Base-by-base conservation (phyloP, 2,797 vertebrate genomes). In the Dendrocincla fuliginosa region DNA sequence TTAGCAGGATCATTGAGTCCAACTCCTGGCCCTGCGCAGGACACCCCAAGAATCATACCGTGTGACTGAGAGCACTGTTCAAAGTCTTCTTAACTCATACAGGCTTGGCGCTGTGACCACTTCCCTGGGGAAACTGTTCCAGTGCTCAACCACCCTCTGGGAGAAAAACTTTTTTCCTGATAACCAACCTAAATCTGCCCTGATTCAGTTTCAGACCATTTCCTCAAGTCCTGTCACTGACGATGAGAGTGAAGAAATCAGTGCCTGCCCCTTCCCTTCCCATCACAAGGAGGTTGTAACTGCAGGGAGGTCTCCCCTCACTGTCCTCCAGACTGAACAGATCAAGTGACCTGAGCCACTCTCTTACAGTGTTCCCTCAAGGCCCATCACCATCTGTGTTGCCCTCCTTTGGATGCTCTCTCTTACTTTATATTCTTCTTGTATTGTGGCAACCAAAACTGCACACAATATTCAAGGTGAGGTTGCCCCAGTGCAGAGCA, bases 321-420 rank as follows among this genome's bases (percentile, higher is more conserved):
- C 5, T 33, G 50, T 50, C 23, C 35, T 59, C 33, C 35, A 37
- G 56, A 24, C 14, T 59, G 57, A 59, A 59, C 35, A 59, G 27
- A 59, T 2, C 35, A 6, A 57, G 14, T 33, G 24, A 0, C 5
- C 10, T 46, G 50, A 50, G 42, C 19, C 0, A 0, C 0, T n/a
- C 23, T 17, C n/a, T 10, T 4, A 39, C 0, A 0, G 23, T 13
- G 47, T 3, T 23, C 0, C 10, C 23, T 63, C n/a, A 33, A 63
- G 19, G 5, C 0, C 1, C 24, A 33, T 7, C 35, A 56, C 3
- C 7, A 63, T 37, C 42, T 2, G 56, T 0, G 0, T 23, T 0
- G 2, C 4, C 6, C 13, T 70, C 11, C 24, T 50, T 7, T 44
- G n/a, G 24, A 56, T 6, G 14, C 4, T n/a, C 2, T n/a, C 27